These are phyloP conservation scores for Oryzaephilus surinamensis DNA, from an alignment of 1,140 invertebrate genomes.

Conservation along the genomic window DNA sequence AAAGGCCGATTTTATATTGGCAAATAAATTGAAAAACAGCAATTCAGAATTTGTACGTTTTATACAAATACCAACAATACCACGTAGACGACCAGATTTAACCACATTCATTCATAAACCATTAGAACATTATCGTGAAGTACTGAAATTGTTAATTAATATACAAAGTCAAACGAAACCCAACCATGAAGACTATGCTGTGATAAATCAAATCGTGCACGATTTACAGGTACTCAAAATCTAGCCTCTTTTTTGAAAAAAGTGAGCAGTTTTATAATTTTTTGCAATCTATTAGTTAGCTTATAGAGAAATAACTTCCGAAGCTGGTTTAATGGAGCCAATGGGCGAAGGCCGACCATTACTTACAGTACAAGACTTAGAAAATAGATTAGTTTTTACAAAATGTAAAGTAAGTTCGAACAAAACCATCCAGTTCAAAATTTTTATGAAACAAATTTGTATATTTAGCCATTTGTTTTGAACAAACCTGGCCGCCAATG, in stretches of 20 bases:
- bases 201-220: slow-evolving; percentile 38
- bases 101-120: slow-evolving; percentile 70
- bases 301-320: slow-evolving; percentile 69
- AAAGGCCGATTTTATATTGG: slow-evolving; percentile 67
- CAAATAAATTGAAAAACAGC: slow-evolving; percentile 43
- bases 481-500: slow-evolving; percentile 71
- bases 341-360: slow-evolving; percentile 67
- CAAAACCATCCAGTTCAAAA: background rate
- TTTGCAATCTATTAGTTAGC: slow-evolving; percentile 36
- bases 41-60: slow-evolving; percentile 44
- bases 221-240: slow-evolving; percentile 36
- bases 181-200: slow-evolving; percentile 37
- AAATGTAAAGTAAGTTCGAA: slow-evolving; percentile 57
- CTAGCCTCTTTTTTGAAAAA: background rate
- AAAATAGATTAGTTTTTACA: slow-evolving; percentile 74
- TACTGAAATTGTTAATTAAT: slow-evolving; percentile 43
- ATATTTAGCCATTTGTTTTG: slow-evolving; percentile 62
- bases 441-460: background rate
- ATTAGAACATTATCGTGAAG: slow-evolving; percentile 61
- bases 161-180: slow-evolving; percentile 36
- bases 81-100: slow-evolving; percentile 65
- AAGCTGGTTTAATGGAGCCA: slow-evolving; percentile 71
- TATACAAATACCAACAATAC: slow-evolving; percentile 65
- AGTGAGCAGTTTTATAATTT: background rate
- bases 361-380: slow-evolving; percentile 67